phyloP scores from a whole-genome alignment of 2,113 vertebrate species.

The Todiramphus chloris region DNA sequence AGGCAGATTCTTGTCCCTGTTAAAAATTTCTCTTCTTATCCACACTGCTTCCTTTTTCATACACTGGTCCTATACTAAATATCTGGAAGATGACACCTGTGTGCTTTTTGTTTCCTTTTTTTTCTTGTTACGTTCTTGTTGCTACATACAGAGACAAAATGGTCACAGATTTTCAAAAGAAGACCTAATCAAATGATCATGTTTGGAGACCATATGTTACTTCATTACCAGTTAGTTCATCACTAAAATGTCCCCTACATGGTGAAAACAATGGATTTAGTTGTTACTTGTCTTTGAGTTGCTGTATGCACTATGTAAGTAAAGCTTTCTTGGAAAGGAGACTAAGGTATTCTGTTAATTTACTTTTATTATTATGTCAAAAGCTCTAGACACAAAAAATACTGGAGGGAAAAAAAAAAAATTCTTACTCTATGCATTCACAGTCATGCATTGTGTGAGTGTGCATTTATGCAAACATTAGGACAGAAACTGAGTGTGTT shows the following conservation, averaged over 20 bases:
- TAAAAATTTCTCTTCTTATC: not conserved
- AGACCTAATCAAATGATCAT: not conserved
- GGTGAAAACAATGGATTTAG: not conserved
- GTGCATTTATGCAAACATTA: not conserved
- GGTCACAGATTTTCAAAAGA: not conserved
- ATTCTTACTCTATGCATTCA: not conserved
- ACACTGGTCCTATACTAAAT: not conserved
- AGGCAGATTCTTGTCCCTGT: not conserved
- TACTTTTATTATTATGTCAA: not conserved
- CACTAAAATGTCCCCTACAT: fast-evolving
- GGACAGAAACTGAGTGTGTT: not conserved
- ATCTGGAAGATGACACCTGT: not conserved
- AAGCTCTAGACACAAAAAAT: not conserved
- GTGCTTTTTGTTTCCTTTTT: not conserved
- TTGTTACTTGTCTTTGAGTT: not conserved
- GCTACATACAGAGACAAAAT: not conserved
- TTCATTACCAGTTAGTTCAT: not conserved
- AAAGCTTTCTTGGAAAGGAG: not conserved
- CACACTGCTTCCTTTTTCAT: not conserved
- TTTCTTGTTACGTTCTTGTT: not conserved
- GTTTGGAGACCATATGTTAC: not conserved
- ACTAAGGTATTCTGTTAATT: not conserved
- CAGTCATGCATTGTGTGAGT: not conserved
- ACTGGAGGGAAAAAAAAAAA: not conserved
- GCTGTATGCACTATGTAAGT: not conserved